Percentiles rank a stretch among this genome's conserved stretches.
Evolutionary conservation across 2,797 vertebrate genomes (phyloP).

Genomic region (Pseudochirops corinnae): DNA sequence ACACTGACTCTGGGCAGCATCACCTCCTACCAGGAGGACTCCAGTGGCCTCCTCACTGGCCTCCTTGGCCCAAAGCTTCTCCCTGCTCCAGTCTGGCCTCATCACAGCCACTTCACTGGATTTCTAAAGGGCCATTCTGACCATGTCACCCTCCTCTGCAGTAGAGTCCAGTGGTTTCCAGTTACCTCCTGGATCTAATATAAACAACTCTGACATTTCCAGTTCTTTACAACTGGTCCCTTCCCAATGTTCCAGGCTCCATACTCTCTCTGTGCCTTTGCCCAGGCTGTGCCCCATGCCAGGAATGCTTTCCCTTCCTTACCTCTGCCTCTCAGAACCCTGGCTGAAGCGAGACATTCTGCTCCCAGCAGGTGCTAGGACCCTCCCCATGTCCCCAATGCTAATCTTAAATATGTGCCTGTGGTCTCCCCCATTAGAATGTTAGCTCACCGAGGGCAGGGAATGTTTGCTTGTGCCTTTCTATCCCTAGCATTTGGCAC

Average conservation of each 20-base stretch:
- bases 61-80: not conserved
- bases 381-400: no score
- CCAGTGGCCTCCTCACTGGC: not conserved
- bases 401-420: no score
- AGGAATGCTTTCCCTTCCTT: not conserved
- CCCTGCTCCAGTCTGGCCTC: slow-evolving; percentile 21
- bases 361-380: no score
- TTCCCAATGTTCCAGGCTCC: not conserved
- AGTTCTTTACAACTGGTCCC: not conserved
- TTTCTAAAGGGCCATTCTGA: slow-evolving; percentile 59
- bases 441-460: no score
- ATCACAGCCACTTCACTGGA: not conserved
- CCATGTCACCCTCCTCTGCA: not conserved
- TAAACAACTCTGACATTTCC: not conserved
- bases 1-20: not conserved
- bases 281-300: not conserved
- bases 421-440: no score
- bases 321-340: not conserved
- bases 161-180: slow-evolving; percentile 9
- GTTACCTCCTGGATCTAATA: slow-evolving; percentile 35
- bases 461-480: no score
- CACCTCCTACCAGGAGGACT: not conserved
- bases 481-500: no score
- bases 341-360: no score
- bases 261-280: not conserved